phyloP scores from a whole-genome alignment of 2,113 vertebrate genomes.

The Platichthys flesus region DNA sequence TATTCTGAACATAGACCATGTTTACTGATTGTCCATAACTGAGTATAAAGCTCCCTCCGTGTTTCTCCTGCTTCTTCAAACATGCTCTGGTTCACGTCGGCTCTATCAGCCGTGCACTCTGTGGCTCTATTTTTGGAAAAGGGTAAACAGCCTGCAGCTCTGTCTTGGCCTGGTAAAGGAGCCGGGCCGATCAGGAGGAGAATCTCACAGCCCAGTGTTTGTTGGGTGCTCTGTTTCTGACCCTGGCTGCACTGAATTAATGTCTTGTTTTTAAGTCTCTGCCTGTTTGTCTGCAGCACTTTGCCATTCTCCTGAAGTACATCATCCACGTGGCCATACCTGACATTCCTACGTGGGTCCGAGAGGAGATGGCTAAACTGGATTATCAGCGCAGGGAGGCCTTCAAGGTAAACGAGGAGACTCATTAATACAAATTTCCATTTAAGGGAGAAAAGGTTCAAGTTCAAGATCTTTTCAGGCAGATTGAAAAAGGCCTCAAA shows the following conservation, averaged over 20 bases:
- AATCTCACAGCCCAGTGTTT: conserved; percentile 27
- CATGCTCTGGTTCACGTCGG: conserved; percentile 20
- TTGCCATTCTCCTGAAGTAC: conserved; percentile 93
- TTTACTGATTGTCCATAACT: background rate
- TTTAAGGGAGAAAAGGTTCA: no score
- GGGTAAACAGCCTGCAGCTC: conserved; percentile 66
- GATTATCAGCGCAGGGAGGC: conserved; percentile 95
- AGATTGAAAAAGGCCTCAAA: no score
- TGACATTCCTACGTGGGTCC: conserved; percentile 93
- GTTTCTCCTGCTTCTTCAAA: conserved; percentile 1
- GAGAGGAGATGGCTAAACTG: conserved; percentile 95
- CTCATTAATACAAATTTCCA: no score
- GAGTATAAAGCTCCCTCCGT: background rate
- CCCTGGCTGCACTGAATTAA: background rate
- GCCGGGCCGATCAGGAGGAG: conserved; percentile 38
- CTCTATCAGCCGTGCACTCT: conserved; percentile 21
- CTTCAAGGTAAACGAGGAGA: conserved; percentile 88
- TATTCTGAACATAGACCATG: no score
- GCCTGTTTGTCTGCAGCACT: conserved; percentile 84
- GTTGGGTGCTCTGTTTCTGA: background rate
- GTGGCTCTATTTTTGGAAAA: conserved; percentile 50
- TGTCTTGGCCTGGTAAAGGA: conserved; percentile 66
- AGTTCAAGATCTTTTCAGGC: no score
- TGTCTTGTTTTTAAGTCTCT: background rate
- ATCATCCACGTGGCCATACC: conserved; percentile 94